Base-by-base conservation (phyloP, 2,888 invertebrate species). In the Eurytoma californica region DNA sequence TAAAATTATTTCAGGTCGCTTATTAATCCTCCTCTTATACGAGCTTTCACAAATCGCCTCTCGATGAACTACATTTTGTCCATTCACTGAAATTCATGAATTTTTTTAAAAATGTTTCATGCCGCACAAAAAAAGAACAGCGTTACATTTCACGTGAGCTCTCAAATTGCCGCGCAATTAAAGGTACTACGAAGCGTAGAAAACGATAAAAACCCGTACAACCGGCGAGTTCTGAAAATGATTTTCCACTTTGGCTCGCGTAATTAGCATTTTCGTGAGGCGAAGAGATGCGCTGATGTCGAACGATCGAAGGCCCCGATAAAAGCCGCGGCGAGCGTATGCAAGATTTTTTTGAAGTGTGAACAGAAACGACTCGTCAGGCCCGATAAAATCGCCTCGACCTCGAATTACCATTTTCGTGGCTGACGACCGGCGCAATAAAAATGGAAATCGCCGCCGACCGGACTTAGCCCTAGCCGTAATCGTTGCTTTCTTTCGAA, bases 1-100 rank as follows among this genome's bases (percentile, higher is more conserved):
- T 9, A 77, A 20, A 69, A 66, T 65, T 57, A 82, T 53, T 63
- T 49, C 24, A 49, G 18, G 7, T 51, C 61, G 58, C 13, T 68
- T 55, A 60, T 53, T 65, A 67, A 55, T 53, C 66, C 13, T 18
- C 39, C 60, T 63, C 60, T 63, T 16, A 39, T 18, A 67, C 39
- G 7, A 60, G 13, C 28, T 60, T 24, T 60, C 24, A 18, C n/a
- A 14, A 49, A 68, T 55, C 51, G 24, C 68, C 9, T 28, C 39
- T 14, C 28, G 28, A 3, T 4, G 28, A 28, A 60, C 28, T 69
- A 16, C 49, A 67, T 76, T 69, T 20, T 49, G 0, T 30, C 18
- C 18, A 14, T 16, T 4, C 30, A 28, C 14, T 9, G 14, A 28
- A 57, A 12, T 20, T 30, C 55, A 58, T 69, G 67, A n/a, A 30